Evolutionary conservation across 2,113 vertebrate species (phyloP).

Genomic region (Meriones unguiculatus): DNA sequence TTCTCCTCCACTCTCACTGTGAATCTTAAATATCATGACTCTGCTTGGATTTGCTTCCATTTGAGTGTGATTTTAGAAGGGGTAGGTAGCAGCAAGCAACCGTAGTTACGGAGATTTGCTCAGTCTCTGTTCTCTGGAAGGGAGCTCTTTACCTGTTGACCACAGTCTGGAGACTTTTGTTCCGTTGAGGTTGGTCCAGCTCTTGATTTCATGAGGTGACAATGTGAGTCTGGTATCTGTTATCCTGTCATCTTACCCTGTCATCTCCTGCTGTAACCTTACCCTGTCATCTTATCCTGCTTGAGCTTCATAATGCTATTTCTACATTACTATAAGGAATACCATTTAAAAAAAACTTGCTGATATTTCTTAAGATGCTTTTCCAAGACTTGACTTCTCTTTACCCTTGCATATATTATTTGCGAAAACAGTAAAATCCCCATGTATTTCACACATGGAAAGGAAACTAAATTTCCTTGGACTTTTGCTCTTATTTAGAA

Average conservation of each 20-base stretch:
- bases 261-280: neutral
- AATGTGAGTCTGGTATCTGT: neutral
- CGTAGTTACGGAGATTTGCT: neutral
- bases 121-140: neutral
- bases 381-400: neutral
- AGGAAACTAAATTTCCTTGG: constrained; percentile 12
- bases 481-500: constrained; percentile 23
- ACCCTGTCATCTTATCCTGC: neutral
- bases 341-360: neutral
- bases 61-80: neutral
- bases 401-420: neutral
- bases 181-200: neutral
- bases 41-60: neutral
- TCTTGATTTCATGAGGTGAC: neutral
- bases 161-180: neutral
- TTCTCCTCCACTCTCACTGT: neutral
- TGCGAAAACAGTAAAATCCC: neutral
- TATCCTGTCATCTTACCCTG: neutral
- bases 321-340: neutral
- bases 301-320: neutral
- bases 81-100: neutral
- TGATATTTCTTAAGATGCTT: neutral
- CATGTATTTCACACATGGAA: constrained; percentile 8
- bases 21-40: neutral
- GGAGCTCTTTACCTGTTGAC: neutral